Evolutionary conservation across 2,113 vertebrate genomes (phyloP).

Genomic region (Cinclus cinclus): DNA sequence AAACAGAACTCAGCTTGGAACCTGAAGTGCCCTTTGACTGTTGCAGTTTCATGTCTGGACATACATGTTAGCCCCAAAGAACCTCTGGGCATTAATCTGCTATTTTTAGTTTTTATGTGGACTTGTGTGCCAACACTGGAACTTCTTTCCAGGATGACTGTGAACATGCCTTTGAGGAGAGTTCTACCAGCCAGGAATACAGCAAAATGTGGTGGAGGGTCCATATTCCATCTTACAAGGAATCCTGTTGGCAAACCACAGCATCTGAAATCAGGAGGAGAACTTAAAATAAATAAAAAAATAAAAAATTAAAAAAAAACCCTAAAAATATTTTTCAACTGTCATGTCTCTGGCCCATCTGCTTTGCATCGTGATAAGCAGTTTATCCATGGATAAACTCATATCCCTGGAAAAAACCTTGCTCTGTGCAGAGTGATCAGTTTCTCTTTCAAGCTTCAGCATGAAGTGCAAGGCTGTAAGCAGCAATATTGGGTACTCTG

Average conservation of each 20-base stretch:
- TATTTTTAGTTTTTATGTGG: neutral
- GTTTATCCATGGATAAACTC: neutral
- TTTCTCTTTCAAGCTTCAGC: neutral
- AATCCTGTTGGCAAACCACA: neutral
- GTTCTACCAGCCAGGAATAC: neutral
- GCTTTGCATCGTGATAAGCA: neutral
- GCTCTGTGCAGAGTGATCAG: neutral
- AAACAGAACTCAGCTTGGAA: neutral
- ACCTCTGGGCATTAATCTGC: neutral
- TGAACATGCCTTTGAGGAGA: neutral
- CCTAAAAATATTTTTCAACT: neutral
- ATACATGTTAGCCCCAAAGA: neutral
- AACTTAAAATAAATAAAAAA: neutral
- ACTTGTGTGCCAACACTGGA: neutral
- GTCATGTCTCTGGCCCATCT: neutral
- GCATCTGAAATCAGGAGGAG: neutral
- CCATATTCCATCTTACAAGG: neutral
- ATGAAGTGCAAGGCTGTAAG: neutral
- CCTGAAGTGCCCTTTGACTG: fast-evolving
- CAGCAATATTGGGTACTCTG: neutral
- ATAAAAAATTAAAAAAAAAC: too few relatives aligned
- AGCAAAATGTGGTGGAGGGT: neutral
- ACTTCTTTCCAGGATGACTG: neutral
- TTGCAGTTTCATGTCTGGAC: neutral
- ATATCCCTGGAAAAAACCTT: neutral